Evolutionary conservation across 2,797 vertebrate genomes (phyloP).

Genomic region (Sarcophilus harrisii): DNA sequence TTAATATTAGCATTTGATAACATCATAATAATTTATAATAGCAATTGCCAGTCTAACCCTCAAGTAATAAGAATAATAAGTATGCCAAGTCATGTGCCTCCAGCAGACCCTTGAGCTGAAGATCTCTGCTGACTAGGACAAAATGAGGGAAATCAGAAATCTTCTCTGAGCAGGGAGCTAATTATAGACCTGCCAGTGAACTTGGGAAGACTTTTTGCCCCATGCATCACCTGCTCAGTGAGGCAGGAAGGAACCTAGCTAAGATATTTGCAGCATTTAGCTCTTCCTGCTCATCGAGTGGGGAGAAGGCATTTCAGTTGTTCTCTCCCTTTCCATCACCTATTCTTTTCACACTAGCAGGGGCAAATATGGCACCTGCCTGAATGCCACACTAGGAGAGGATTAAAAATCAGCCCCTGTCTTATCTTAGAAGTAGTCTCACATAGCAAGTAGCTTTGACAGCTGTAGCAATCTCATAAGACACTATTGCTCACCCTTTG

Average conservation of each 20-base stretch:
- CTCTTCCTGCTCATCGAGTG: not conserved
- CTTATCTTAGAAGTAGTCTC: not conserved
- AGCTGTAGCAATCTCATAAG: not conserved
- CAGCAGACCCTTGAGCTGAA: fast-evolving
- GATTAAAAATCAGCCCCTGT: not conserved
- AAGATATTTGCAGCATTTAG: not conserved
- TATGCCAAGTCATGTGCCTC: not conserved
- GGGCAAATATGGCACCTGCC: not conserved
- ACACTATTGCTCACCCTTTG: not conserved
- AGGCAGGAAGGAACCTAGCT: not conserved
- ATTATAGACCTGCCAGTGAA: slow-evolving; percentile 63
- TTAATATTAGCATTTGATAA: not conserved
- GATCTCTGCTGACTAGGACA: not conserved
- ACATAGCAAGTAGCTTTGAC: not conserved
- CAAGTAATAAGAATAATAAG: not conserved
- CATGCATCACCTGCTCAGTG: slow-evolving; percentile 65
- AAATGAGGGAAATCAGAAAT: slow-evolving; percentile 10
- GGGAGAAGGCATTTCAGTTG: not conserved
- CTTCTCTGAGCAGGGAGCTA: slow-evolving; percentile 35
- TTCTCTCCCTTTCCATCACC: not conserved
- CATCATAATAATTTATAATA: not conserved
- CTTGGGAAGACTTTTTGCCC: slow-evolving; percentile 25
- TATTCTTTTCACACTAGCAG: not conserved
- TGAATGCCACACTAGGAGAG: not conserved
- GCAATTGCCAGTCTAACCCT: not conserved